Conservation (phyloP, 2,888 invertebrate species). For the Agrilus biguttatus region DNA sequence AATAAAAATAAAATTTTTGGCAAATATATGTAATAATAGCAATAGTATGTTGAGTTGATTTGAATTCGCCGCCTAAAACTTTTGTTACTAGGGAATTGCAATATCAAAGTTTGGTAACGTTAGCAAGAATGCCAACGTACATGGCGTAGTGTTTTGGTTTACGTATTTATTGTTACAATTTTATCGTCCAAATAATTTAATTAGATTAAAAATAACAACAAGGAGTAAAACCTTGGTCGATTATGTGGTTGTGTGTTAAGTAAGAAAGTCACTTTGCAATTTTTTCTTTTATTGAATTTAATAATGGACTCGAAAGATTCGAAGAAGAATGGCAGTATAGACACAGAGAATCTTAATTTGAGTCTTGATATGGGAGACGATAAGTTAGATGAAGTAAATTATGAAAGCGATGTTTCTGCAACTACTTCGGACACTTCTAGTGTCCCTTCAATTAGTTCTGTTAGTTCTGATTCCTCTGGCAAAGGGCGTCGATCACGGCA, state of each 20-base stretch:
- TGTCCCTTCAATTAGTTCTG: slow-evolving; percentile 65
- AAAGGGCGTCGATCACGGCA: slow-evolving; percentile 41
- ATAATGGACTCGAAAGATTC: slow-evolving; percentile 27
- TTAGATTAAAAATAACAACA: no score
- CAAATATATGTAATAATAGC: no score
- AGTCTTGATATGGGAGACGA: slow-evolving; percentile 60
- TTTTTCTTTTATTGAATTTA: not conserved
- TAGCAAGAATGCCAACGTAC: no score
- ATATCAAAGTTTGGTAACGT: no score
- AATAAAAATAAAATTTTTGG: not conserved
- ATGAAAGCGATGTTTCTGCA: slow-evolving; percentile 83
- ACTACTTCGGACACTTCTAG: slow-evolving; percentile 57
- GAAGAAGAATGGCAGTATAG: slow-evolving; percentile 29
- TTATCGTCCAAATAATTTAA: no score
- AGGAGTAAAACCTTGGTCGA: no score
- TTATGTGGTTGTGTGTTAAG: not conserved
- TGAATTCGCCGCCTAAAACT: no score
- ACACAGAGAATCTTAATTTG: slow-evolving; percentile 29
- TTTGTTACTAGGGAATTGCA: no score
- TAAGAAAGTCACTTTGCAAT: not conserved
- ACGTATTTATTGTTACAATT: no score
- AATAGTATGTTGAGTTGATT: no score
- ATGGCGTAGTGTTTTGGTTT: no score
- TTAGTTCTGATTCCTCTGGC: slow-evolving; percentile 54
- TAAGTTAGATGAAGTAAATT: slow-evolving; percentile 62